Evolutionary conservation across 2,888 invertebrate genomes (phyloP).

Genomic region (Macrophya alboannulata): DNA sequence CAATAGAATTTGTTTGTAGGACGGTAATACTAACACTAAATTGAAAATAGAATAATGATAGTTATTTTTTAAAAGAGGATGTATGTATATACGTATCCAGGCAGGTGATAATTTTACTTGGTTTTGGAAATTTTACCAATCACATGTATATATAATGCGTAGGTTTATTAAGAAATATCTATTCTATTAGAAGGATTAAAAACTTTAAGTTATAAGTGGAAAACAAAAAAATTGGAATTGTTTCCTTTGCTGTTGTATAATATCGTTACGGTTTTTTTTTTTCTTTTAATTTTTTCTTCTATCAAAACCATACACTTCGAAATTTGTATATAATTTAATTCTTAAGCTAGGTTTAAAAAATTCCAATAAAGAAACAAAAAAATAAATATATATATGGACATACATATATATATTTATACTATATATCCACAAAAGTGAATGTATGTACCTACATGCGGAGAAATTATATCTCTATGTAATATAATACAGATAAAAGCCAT

Average conservation of each 20-base stretch:
- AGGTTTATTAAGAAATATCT: constrained; percentile 57
- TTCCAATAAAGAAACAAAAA: constrained; percentile 55
- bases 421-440: constrained; percentile 22
- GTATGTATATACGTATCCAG: constrained; percentile 23
- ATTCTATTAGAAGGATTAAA: constrained; percentile 33
- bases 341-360: constrained; percentile 61
- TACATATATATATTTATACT: constrained; percentile 13
- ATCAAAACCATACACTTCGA: constrained; percentile 42
- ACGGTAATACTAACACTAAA: no score
- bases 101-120: constrained; percentile 57
- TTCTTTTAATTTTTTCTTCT: constrained; percentile 15
- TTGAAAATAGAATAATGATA: background rate
- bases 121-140: constrained; percentile 62
- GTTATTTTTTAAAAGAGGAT: background rate
- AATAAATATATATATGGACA: background rate
- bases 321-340: constrained; percentile 66
- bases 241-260: constrained; percentile 44
- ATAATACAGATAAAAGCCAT: constrained; percentile 20
- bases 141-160: constrained; percentile 62
- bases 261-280: constrained; percentile 38
- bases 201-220: constrained; percentile 19
- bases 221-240: constrained; percentile 33
- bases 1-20: background rate
- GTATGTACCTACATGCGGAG: constrained; percentile 21
- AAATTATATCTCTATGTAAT: constrained; percentile 43